Conservation (phyloP, 2,113 vertebrate species). For the Ivindomyrus marchei region DNA sequence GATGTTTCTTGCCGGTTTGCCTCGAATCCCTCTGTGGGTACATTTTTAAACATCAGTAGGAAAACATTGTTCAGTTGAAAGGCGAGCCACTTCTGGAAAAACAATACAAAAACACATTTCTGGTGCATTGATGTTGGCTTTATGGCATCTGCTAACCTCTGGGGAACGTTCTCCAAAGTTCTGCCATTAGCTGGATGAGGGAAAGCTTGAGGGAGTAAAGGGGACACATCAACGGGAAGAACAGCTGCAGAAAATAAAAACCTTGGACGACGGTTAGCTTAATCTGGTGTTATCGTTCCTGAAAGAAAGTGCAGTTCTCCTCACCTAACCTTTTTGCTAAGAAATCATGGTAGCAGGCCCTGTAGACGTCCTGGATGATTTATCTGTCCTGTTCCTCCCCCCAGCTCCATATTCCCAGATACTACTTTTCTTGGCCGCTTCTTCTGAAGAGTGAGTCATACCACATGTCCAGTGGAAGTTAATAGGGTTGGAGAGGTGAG, state of each 20-base stretch:
- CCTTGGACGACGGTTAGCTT: not conserved
- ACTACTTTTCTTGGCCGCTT: slow-evolving; percentile 5
- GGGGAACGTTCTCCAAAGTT: not conserved
- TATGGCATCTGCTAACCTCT: not conserved
- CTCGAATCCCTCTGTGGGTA: not conserved
- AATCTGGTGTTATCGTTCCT: not conserved
- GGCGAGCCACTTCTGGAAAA: not conserved
- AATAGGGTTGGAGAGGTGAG: slow-evolving; percentile 24
- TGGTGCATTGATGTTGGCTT: not conserved
- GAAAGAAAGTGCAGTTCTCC: not conserved
- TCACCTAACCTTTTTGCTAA: not conserved
- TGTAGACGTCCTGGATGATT: not conserved
- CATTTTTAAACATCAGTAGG: slow-evolving; percentile 4
- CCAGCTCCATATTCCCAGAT: not conserved
- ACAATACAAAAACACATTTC: not conserved
- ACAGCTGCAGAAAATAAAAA: not conserved
- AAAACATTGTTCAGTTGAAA: not conserved
- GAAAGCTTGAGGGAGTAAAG: not conserved
- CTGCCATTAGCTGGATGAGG: not conserved
- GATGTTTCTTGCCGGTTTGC: not conserved
- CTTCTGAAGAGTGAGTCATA: slow-evolving; percentile 16
- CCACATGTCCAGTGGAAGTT: not conserved
- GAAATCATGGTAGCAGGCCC: not conserved
- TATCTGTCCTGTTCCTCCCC: not conserved
- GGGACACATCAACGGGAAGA: not conserved